These are phyloP conservation scores for Rhopalosiphum nymphaeae DNA, from an alignment of 2,888 invertebrate genomes.

Conservation along the genomic window DNA sequence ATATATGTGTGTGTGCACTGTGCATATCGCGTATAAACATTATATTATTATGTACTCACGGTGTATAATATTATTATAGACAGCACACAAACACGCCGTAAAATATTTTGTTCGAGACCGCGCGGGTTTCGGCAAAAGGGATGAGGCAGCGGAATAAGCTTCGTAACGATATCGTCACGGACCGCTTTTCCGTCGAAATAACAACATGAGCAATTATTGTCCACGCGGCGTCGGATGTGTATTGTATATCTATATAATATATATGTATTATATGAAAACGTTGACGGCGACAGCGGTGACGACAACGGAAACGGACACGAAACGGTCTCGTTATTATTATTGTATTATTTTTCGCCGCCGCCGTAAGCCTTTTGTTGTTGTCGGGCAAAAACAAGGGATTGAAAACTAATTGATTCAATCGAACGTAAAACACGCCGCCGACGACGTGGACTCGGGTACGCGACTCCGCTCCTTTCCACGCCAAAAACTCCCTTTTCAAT, in stretches of 20 bases:
- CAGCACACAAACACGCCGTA: not conserved
- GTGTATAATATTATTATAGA: not conserved
- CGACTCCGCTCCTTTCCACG: not conserved
- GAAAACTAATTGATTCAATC: conserved; percentile 68
- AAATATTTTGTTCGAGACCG: not conserved
- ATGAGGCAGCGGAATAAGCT: conserved; percentile 42
- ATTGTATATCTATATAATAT: not conserved
- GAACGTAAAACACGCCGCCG: conserved; percentile 67
- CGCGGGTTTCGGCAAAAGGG: not conserved
- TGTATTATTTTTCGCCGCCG: conserved; percentile 36
- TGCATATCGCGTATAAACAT: not conserved
- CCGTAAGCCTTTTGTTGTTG: conserved; percentile 62
- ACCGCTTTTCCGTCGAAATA: conserved; percentile 24
- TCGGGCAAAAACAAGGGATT: conserved; percentile 63
- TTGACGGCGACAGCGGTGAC: not conserved
- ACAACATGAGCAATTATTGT: conserved; percentile 60
- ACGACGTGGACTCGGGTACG: conserved; percentile 12
- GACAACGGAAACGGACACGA: conserved; percentile 56
- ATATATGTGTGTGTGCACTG: too few relatives aligned
- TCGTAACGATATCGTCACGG: conserved; percentile 60
- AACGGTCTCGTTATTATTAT: conserved; percentile 60
- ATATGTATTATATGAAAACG: not conserved
- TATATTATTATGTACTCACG: not conserved
- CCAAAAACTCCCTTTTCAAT: not conserved
- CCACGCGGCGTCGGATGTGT: not conserved